These are phyloP conservation scores for Phrynocephalus guinanensis DNA, from an alignment of 2,797 vertebrate species.

Conservation along the genomic window DNA sequence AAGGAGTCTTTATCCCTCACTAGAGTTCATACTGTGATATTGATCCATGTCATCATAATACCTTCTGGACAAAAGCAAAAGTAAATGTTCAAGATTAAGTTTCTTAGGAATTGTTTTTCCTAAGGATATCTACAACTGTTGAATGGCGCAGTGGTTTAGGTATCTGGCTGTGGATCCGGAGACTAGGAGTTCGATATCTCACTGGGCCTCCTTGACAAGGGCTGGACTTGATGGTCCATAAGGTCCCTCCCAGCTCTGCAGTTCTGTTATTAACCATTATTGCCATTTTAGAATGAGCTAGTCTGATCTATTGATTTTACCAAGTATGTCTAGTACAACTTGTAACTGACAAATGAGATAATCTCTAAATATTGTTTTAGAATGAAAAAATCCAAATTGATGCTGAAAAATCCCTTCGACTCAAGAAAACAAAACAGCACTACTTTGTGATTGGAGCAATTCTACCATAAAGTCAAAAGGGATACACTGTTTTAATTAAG, in stretches of 20 bases:
- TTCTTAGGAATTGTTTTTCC: conserved; percentile 5
- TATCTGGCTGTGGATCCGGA: too few species aligned
- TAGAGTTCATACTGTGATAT: not conserved
- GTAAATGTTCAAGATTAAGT: not conserved
- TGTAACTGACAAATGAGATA: conserved; percentile 2
- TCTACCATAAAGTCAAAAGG: not conserved
- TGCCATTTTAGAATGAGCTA: not conserved
- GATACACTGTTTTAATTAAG: accelerated
- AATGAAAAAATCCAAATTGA: conserved; percentile 9
- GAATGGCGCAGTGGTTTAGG: too few species aligned
- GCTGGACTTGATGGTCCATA: too few species aligned
- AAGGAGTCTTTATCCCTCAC: not conserved
- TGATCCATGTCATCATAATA: not conserved
- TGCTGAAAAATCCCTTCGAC: not conserved
- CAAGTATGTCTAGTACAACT: not conserved
- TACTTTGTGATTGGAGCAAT: not conserved
- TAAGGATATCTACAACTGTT: too few species aligned
- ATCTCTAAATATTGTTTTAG: not conserved
- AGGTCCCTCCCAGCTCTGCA: too few species aligned
- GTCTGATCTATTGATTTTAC: conserved; percentile 5
- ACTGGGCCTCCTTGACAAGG: too few species aligned
- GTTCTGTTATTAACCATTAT: not conserved
- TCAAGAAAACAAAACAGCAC: not conserved
- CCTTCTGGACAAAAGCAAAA: not conserved
- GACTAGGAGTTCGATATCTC: too few species aligned